Conservation (phyloP, 2,888 invertebrate species). For the Conops quadrifasciatus region DNA sequence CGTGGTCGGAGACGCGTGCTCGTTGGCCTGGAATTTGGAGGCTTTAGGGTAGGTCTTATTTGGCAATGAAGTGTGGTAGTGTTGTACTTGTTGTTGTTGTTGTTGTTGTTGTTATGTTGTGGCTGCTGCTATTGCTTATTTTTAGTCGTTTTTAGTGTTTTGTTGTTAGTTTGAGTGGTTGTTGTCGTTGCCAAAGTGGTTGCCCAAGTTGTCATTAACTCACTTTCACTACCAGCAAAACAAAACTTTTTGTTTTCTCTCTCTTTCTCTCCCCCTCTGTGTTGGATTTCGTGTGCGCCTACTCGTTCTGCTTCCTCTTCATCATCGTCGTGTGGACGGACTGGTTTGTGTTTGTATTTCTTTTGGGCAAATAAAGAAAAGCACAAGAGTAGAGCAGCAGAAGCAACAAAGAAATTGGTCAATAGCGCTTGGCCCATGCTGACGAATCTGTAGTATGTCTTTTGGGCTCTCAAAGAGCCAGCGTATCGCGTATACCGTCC, state of each 20-base stretch:
- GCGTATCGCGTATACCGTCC: too few relatives aligned
- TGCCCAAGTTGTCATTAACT: constrained; percentile 47
- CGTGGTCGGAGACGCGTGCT: constrained; percentile 12
- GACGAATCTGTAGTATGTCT: constrained; percentile 1
- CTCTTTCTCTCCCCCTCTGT: constrained; percentile 10
- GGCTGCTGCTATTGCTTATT: not conserved
- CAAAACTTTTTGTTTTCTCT: not conserved
- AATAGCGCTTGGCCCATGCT: constrained; percentile 20
- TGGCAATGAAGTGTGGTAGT: constrained; percentile 12
- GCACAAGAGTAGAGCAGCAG: not conserved
- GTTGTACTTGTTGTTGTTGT: constrained; percentile 9
- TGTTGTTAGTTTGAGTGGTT: too few relatives aligned
- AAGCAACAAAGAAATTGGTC: constrained; percentile 22
- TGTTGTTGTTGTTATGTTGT: constrained; percentile 35
- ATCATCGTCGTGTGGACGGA: not conserved
- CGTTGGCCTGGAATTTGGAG: constrained; percentile 5
- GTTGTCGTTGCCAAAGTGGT: constrained; percentile 36
- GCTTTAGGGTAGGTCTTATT: constrained; percentile 45
- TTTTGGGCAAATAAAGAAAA: not conserved
- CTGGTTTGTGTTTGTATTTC: constrained; percentile 28
- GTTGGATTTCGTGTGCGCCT: not conserved
- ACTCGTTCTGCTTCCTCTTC: not conserved
- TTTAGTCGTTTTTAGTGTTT: constrained; percentile 15
- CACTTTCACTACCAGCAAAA: constrained; percentile 56
- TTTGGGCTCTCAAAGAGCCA: not conserved